A percentile compares a stretch with the other conserved stretches of the same genome.
Conservation (phyloP, 2,113 vertebrate species). For the Anarhynchus alexandrinus region DNA sequence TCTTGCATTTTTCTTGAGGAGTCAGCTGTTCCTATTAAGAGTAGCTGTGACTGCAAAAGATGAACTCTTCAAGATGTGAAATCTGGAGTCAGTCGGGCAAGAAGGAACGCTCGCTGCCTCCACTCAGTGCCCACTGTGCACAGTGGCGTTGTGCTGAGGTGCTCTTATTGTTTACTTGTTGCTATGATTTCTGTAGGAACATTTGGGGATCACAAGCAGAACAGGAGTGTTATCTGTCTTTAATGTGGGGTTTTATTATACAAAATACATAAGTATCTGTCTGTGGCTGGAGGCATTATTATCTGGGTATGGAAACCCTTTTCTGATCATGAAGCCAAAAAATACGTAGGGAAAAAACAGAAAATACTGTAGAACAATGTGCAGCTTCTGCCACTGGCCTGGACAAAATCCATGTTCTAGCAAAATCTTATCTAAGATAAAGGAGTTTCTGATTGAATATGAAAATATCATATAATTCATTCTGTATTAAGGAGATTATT, state of each 20-base stretch:
- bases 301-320: neutral
- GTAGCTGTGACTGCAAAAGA: neutral
- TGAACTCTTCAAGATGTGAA: neutral
- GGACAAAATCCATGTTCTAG: neutral
- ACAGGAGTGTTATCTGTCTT: neutral
- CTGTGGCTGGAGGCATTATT: neutral
- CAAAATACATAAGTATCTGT: neutral
- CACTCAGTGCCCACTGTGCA: neutral
- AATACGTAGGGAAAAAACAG: neutral
- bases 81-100: neutral
- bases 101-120: neutral
- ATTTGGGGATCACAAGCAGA: neutral
- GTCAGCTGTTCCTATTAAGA: neutral
- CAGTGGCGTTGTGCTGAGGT: neutral
- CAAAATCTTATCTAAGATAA: neutral
- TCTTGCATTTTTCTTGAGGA: neutral
- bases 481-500: neutral
- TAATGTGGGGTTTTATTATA: neutral
- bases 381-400: neutral
- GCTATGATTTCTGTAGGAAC: neutral
- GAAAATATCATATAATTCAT: neutral
- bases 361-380: neutral
- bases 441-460: neutral
- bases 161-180: neutral
- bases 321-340: neutral